These are phyloP conservation scores for Sinonovacula constricta DNA, from an alignment of 1,140 invertebrate species.

Conservation along the genomic window DNA sequence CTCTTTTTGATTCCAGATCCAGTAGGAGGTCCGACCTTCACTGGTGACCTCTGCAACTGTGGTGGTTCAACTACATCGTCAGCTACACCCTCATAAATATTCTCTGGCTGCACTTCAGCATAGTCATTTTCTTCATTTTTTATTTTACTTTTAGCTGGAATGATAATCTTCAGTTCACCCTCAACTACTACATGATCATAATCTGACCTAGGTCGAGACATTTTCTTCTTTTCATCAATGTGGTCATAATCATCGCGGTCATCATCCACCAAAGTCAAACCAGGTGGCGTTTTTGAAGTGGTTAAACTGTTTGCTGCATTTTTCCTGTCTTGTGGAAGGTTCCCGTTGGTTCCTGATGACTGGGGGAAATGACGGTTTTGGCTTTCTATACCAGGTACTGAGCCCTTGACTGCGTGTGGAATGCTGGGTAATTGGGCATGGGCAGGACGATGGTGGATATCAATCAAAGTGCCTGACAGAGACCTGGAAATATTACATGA, in stretches of 20 bases:
- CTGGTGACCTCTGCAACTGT: neutral
- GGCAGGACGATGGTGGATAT: too few relatives aligned
- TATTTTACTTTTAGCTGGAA: constrained; percentile 33
- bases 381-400: too few relatives aligned
- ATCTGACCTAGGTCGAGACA: constrained; percentile 31
- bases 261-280: too few relatives aligned
- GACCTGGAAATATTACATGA: too few relatives aligned
- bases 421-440: constrained; percentile 40
- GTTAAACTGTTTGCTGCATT: too few relatives aligned
- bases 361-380: too few relatives aligned
- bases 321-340: too few relatives aligned
- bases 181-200: constrained; percentile 52
- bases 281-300: too few relatives aligned
- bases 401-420: too few relatives aligned
- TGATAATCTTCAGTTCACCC: constrained; percentile 17
- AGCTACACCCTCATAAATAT: constrained; percentile 31
- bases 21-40: neutral
- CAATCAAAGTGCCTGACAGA: too few relatives aligned
- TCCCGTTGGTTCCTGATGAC: too few relatives aligned
- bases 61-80: neutral
- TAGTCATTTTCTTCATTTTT: constrained; percentile 45
- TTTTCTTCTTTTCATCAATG: constrained; percentile 29
- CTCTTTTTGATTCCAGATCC: neutral
- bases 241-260: constrained; percentile 43
- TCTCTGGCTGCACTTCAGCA: constrained; percentile 33